Percentiles rank a stretch among this genome's conserved stretches.
Conservation (phyloP, 2,797 vertebrate genomes). For the Parauchenoglanis punctatus region DNA sequence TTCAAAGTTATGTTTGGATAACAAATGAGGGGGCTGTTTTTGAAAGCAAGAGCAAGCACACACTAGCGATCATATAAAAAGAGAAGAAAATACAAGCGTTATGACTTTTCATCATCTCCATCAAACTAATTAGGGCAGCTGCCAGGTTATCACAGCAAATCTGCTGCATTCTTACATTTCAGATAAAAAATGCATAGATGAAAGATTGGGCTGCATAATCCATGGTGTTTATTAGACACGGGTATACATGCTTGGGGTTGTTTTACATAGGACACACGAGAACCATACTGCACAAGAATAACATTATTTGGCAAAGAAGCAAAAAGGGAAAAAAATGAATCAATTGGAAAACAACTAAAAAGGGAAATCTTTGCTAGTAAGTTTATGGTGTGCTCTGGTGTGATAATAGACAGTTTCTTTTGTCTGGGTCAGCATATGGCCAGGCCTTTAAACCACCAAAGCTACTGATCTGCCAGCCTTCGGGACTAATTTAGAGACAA, state of each 20-base stretch:
- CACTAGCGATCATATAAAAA: neutral
- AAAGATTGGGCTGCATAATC: conserved; percentile 3
- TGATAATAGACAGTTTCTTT: conserved; percentile 31
- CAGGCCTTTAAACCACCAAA: neutral
- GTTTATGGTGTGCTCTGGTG: conserved; percentile 7
- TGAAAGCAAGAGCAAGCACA: conserved; percentile 30
- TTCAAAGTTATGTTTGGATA: conserved; percentile 33
- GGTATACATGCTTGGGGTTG: conserved; percentile 14
- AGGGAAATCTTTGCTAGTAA: neutral
- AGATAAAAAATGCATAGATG: conserved; percentile 28
- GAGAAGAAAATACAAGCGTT: conserved; percentile 7
- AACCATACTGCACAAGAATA: conserved; percentile 12
- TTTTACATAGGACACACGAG: conserved; percentile 24
- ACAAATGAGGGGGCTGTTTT: conserved; percentile 27
- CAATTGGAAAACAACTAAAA: neutral
- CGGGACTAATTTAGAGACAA: conserved; percentile 15
- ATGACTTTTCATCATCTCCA: conserved; percentile 30
- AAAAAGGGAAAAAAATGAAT: neutral
- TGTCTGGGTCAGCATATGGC: conserved; percentile 40
- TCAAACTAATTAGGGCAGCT: conserved; percentile 12
- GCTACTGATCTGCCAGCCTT: conserved; percentile 8
- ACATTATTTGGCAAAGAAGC: conserved; percentile 4
- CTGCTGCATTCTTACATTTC: conserved; percentile 28
- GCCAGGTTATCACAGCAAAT: conserved; percentile 36
- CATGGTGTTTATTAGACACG: conserved; percentile 15